phyloP scores from a whole-genome alignment of 1,140 invertebrate species.

The Stegodyphus mimosarum region DNA sequence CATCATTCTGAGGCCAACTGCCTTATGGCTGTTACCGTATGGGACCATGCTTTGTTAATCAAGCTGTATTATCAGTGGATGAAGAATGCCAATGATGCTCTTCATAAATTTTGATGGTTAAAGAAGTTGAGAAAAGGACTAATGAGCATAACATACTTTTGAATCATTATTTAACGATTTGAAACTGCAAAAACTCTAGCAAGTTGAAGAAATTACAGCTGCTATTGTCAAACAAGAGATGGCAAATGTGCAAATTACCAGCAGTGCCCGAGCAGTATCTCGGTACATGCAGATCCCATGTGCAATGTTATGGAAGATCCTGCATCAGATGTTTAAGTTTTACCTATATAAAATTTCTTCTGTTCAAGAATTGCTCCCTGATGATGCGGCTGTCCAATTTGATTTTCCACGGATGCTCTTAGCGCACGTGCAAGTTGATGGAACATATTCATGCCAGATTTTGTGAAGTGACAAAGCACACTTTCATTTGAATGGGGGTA shows the following conservation, averaged over 20 bases:
- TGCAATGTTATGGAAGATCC: not conserved
- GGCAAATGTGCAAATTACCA: not conserved
- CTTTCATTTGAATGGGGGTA: not conserved
- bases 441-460: not conserved
- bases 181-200: not conserved
- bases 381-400: not conserved
- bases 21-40: not conserved
- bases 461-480: not conserved
- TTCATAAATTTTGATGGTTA: not conserved
- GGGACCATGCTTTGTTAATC: not conserved
- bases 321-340: not conserved
- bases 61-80: not conserved
- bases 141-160: not conserved
- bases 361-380: not conserved
- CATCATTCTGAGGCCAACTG: not conserved
- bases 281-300: not conserved
- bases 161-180: not conserved
- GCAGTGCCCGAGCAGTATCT: not conserved
- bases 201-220: not conserved
- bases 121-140: not conserved
- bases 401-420: not conserved
- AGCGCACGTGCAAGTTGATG: not conserved
- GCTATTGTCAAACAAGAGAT: not conserved
- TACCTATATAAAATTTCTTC: not conserved
- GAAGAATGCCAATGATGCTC: not conserved